A percentile compares a stretch with the other conserved stretches of the same genome.
These are phyloP conservation scores for Gonioctena quinquepunctata DNA, from an alignment of 1,140 invertebrate species.

Conservation along the genomic window DNA sequence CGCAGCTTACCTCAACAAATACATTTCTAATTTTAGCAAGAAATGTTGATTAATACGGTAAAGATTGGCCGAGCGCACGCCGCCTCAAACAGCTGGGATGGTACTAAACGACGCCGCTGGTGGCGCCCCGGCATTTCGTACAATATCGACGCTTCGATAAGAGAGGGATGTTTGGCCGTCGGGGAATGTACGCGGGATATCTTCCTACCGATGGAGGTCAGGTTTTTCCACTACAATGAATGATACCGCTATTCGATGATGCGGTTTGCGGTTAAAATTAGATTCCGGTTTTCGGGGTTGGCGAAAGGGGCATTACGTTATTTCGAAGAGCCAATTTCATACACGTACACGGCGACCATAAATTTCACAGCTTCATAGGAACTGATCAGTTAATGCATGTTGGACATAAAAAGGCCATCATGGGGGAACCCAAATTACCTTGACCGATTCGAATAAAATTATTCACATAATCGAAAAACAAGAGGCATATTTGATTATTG, in stretches of 20 bases:
- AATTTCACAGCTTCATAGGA: too few species aligned
- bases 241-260: background rate
- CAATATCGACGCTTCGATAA: slow-evolving; percentile 20
- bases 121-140: slow-evolving; percentile 18
- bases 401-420: too few species aligned
- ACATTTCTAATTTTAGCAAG: background rate
- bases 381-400: too few species aligned
- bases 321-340: too few species aligned
- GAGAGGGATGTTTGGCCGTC: slow-evolving; percentile 6
- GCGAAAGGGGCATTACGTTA: too few species aligned
- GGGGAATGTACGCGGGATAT: slow-evolving; percentile 15
- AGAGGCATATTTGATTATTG: too few species aligned
- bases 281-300: too few species aligned
- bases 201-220: slow-evolving; percentile 15
- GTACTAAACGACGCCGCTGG: slow-evolving; percentile 30
- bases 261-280: background rate
- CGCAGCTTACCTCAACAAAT: background rate
- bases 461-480: too few species aligned
- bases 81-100: slow-evolving; percentile 27
- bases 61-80: slow-evolving; percentile 18
- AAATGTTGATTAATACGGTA: slow-evolving; percentile 18
- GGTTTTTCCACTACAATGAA: slow-evolving; percentile 10
- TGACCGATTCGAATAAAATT: too few species aligned
- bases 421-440: too few species aligned
- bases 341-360: too few species aligned